phyloP scores from a whole-genome alignment of 2,797 vertebrate genomes.

The Eidolon dupreanum region DNA sequence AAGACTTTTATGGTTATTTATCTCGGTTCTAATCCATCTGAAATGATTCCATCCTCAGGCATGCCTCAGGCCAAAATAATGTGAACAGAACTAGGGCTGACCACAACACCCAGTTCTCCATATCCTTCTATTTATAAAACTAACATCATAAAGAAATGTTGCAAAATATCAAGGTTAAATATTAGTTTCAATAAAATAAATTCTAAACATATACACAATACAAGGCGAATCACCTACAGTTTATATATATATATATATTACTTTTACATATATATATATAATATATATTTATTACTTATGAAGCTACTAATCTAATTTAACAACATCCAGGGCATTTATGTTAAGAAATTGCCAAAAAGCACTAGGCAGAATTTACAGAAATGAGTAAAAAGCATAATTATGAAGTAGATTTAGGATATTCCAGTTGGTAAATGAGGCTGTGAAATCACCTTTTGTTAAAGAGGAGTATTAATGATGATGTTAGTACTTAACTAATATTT shows the following conservation, averaged over 20 bases:
- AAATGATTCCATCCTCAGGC: constrained; percentile 65
- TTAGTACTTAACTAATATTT: constrained; percentile 83
- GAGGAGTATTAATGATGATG: constrained; percentile 83
- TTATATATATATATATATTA: constrained; percentile 54
- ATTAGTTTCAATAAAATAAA: constrained; percentile 76
- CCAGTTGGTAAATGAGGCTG: constrained; percentile 85
- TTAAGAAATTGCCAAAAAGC: constrained; percentile 83
- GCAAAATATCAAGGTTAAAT: constrained; percentile 71
- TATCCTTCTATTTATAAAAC: constrained; percentile 72
- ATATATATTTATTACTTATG: constrained; percentile 77
- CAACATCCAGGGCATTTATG: constrained; percentile 80
- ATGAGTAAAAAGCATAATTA: constrained; percentile 86
- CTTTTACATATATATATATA: constrained; percentile 48
- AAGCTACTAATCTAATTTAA: constrained; percentile 83
- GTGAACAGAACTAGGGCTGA: constrained; percentile 50
- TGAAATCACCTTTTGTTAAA: constrained; percentile 86
- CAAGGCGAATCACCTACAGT: constrained; percentile 73
- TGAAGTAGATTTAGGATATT: constrained; percentile 82
- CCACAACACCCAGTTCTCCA: background rate
- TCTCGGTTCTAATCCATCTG: constrained; percentile 64
- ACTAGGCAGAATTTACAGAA: constrained; percentile 85
- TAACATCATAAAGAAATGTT: constrained; percentile 67
- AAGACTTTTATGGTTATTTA: constrained; percentile 76
- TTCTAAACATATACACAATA: constrained; percentile 69
- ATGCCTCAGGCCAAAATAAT: constrained; percentile 67